These are phyloP conservation scores for Orthonyx spaldingii DNA, from an alignment of 2,113 vertebrate genomes.

Conservation along the genomic window DNA sequence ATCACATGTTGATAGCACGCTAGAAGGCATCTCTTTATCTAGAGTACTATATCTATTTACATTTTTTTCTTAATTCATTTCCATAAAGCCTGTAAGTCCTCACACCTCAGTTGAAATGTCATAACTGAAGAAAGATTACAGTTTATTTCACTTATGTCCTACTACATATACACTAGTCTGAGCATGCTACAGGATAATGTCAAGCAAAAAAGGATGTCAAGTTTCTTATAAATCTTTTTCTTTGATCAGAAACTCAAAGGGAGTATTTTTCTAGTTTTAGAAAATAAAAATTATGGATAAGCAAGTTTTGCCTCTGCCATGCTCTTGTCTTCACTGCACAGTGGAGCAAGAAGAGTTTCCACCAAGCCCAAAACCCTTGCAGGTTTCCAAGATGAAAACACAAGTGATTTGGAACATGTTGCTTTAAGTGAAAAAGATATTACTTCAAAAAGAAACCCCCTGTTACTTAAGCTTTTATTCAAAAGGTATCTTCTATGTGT, in stretches of 20 bases:
- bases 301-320: not conserved
- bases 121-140: not conserved
- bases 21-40: not conserved
- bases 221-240: not conserved
- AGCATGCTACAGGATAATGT: not conserved
- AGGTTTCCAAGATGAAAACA: not conserved
- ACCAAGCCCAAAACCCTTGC: not conserved
- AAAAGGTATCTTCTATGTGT: not conserved
- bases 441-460: not conserved
- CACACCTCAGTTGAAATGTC: not conserved
- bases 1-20: not conserved
- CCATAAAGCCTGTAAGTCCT: not conserved
- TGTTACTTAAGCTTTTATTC: not conserved
- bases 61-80: not conserved
- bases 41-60: not conserved
- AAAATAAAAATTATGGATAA: not conserved
- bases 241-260: not conserved
- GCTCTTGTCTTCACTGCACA: not conserved
- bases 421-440: not conserved
- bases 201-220: not conserved
- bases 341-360: not conserved
- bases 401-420: not conserved
- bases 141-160: not conserved
- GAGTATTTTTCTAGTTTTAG: not conserved
- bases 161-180: not conserved